These are phyloP conservation scores for Eumeta japonica DNA, from an alignment of 1,140 invertebrate genomes.

Conservation along the genomic window DNA sequence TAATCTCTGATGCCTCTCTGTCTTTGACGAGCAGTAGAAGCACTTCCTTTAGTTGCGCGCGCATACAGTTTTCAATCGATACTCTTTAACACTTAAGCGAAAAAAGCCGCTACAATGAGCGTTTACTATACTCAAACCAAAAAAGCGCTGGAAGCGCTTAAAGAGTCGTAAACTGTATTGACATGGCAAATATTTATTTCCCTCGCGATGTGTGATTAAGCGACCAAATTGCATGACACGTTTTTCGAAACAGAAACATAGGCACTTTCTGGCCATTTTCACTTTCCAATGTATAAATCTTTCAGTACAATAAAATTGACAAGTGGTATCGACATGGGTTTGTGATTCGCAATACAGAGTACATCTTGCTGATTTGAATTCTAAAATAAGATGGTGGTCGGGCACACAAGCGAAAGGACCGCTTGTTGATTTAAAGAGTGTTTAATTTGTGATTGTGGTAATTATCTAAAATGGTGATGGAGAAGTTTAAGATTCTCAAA, in stretches of 20 bases:
- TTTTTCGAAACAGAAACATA: too few relatives aligned
- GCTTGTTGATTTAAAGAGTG: too few relatives aligned
- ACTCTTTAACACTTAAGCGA: too few relatives aligned
- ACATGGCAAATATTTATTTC: conserved; percentile 32
- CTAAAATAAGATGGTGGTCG: conserved; percentile 14
- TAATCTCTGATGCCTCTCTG: too few relatives aligned
- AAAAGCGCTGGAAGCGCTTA: conserved; percentile 10
- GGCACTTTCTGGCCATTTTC: too few relatives aligned
- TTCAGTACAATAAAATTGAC: conserved; percentile 19
- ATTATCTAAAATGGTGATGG: conserved; percentile 5
- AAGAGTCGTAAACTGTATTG: conserved; percentile 3
- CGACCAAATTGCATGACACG: conserved; percentile 22
- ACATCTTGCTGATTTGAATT: conserved; percentile 11
- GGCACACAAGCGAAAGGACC: too few relatives aligned
- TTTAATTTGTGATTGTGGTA: background rate
- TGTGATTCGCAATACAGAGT: conserved; percentile 13
- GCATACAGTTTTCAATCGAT: too few relatives aligned
- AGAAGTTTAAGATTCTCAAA: background rate
- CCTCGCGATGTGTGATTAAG: conserved; percentile 21
- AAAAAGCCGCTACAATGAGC: conserved; percentile 17
- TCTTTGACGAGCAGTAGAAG: too few relatives aligned
- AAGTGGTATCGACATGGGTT: conserved; percentile 15
- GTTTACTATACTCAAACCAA: background rate
- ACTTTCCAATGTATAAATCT: conserved; percentile 17
- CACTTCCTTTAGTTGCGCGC: too few relatives aligned